Conservation (phyloP, 2,888 invertebrate species). For the Graphium colonna region DNA sequence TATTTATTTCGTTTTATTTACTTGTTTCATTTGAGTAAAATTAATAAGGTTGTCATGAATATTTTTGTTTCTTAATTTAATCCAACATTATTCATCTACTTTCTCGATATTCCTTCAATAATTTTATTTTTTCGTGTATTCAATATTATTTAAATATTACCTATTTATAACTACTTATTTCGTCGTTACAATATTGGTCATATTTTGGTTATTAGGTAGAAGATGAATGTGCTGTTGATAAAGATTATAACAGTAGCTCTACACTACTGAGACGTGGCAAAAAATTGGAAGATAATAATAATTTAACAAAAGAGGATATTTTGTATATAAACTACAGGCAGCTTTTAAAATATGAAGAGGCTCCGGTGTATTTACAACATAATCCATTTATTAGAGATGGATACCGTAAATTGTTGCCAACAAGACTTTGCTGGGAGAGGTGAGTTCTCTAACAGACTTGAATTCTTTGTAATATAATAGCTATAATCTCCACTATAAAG, state of each 20-base stretch:
- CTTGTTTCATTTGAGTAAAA: background rate
- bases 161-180: slow-evolving; percentile 3
- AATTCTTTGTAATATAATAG: background rate
- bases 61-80: background rate
- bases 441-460: slow-evolving; percentile 46
- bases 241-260: slow-evolving; percentile 42
- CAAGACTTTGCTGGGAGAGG: slow-evolving; percentile 94
- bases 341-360: slow-evolving; percentile 78
- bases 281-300: slow-evolving; percentile 71
- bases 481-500: no score
- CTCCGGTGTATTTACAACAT: slow-evolving; percentile 91
- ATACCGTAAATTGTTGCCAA: slow-evolving; percentile 90
- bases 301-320: slow-evolving; percentile 66
- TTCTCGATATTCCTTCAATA: no score
- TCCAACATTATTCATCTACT: no score
- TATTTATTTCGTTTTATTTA: background rate
- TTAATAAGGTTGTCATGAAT: background rate
- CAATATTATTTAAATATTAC: no score
- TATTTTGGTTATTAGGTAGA: slow-evolving; percentile 44
- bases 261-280: slow-evolving; percentile 60
- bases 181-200: no score
- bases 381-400: slow-evolving; percentile 93
- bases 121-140: no score
- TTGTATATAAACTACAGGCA: slow-evolving; percentile 72
- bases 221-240: slow-evolving; percentile 50